Conservation (phyloP, 2,888 invertebrate species). For the Andrena minutula region DNA sequence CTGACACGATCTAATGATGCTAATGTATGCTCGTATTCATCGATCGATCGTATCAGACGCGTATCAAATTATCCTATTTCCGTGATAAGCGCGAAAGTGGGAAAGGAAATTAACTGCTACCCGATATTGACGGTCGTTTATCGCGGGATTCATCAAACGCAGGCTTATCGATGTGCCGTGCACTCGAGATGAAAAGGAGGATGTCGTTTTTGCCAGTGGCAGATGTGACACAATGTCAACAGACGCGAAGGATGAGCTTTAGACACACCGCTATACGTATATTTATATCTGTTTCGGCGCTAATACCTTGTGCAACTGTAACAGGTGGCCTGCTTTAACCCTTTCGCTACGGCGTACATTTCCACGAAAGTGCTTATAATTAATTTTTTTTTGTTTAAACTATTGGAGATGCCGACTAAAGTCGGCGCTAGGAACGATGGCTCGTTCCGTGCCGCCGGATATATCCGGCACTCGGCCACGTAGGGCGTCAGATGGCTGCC, state of each 20-base stretch:
- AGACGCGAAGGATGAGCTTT: constrained; percentile 74
- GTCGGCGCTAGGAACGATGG: too few species aligned
- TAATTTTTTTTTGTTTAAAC: too few species aligned
- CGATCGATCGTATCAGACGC: constrained; percentile 32
- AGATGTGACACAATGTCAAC: constrained; percentile 79
- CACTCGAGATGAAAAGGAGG: constrained; percentile 38
- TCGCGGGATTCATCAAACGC: constrained; percentile 82
- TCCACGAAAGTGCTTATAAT: too few species aligned
- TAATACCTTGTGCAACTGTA: constrained; percentile 78
- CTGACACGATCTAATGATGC: too few species aligned
- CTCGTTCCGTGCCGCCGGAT: too few species aligned
- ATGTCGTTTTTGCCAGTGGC: constrained; percentile 62
- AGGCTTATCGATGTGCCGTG: constrained; percentile 74
- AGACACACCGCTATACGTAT: constrained; percentile 68
- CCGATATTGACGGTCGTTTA: constrained; percentile 79
- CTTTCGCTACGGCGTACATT: too few species aligned
- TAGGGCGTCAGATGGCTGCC: too few species aligned
- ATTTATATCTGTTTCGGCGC: constrained; percentile 79
- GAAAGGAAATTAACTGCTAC: constrained; percentile 2
- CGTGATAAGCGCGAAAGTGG: constrained; percentile 43
- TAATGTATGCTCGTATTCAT: neutral
- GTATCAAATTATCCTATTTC: constrained; percentile 47
- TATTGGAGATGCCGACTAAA: too few species aligned
- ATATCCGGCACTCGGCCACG: too few species aligned
- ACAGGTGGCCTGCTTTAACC: too few species aligned